phyloP scores from a whole-genome alignment of 2,113 vertebrate genomes.

The Anser brachyrhynchus region DNA sequence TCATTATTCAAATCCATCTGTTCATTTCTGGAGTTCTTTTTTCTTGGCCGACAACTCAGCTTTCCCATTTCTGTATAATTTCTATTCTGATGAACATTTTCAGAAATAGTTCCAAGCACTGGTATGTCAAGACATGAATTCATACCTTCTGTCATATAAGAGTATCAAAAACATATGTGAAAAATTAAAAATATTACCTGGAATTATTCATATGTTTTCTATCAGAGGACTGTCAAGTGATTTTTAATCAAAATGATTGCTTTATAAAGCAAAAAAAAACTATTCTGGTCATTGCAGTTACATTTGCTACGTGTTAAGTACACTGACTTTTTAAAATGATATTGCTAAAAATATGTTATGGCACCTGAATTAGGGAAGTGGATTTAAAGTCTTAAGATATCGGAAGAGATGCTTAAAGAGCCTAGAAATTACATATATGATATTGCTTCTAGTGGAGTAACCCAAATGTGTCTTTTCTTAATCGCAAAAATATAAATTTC shows the following conservation, averaged over 20 bases:
- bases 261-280: not conserved
- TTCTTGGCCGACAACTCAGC: slow-evolving; percentile 66
- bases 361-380: not conserved
- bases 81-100: slow-evolving; percentile 78
- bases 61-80: slow-evolving; percentile 69
- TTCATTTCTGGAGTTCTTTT: slow-evolving; percentile 83
- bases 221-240: not conserved
- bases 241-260: not conserved
- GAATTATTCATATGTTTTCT: not conserved
- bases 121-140: slow-evolving; percentile 66
- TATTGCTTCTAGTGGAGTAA: not conserved
- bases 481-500: not conserved
- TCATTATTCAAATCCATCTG: slow-evolving; percentile 78
- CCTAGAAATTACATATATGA: not conserved
- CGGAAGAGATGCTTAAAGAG: not conserved
- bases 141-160: slow-evolving; percentile 66
- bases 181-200: slow-evolving; percentile 52
- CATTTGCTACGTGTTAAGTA: not conserved
- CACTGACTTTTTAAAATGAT: not conserved
- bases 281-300: not conserved
- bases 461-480: not conserved
- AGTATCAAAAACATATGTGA: slow-evolving; percentile 63
- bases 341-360: not conserved
- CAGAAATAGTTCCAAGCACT: slow-evolving; percentile 73
- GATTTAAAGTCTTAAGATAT: not conserved